Percentiles rank a stretch among this genome's conserved stretches.
Conservation (phyloP, 2,888 invertebrate species). For the Ditula angustiorana region DNA sequence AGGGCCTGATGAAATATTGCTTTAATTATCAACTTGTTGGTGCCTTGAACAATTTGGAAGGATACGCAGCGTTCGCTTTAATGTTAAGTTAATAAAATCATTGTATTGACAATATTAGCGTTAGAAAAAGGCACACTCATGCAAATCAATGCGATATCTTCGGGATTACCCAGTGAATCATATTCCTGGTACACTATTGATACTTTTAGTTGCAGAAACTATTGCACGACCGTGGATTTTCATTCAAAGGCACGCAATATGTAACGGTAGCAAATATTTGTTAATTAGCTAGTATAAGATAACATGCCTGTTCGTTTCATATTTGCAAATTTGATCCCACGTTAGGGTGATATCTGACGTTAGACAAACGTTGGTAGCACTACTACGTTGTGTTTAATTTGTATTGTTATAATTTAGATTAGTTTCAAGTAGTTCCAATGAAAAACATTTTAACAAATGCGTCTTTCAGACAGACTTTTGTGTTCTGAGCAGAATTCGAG, state of each 20-base stretch:
- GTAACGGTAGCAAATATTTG: constrained; percentile 18
- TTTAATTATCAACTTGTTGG: constrained; percentile 47
- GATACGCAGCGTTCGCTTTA: constrained; percentile 29
- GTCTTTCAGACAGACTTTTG: neutral
- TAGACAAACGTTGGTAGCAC: neutral
- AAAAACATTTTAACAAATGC: neutral
- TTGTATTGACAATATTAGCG: neutral
- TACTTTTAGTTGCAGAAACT: constrained; percentile 4
- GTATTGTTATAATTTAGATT: neutral
- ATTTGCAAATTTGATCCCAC: neutral
- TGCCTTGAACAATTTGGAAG: constrained; percentile 33
- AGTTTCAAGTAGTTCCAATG: neutral
- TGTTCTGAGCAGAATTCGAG: neutral
- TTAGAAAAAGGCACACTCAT: neutral
- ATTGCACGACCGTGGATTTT: neutral
- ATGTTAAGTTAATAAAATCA: constrained; percentile 7
- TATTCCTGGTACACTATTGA: neutral
- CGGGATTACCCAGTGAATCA: no score
- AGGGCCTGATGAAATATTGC: constrained; percentile 49
- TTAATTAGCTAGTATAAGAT: constrained; percentile 31
- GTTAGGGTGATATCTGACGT: neutral
- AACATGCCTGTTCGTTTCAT: constrained; percentile 17
- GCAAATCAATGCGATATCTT: neutral
- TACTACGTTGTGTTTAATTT: neutral
- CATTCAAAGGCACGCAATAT: constrained; percentile 6